A percentile compares a stretch with the other conserved stretches of the same genome.
Conservation (phyloP, 2,797 vertebrate species). For the Synaphobranchus kaupii region DNA sequence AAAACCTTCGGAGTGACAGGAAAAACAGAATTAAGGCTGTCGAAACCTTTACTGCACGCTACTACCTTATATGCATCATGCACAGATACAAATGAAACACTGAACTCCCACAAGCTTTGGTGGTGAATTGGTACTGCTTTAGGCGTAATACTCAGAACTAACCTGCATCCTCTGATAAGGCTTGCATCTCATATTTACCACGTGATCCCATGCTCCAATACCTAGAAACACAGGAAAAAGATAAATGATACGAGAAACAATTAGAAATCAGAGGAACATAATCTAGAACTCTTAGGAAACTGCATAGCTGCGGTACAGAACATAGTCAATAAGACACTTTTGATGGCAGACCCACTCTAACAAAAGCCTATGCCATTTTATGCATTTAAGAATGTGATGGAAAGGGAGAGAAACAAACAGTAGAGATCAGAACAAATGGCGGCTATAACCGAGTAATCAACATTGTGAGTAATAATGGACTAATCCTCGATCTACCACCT, state of each 20-base stretch:
- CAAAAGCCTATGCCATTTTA: background rate
- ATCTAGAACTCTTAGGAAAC: background rate
- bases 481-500: constrained; percentile 58
- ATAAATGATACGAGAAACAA: background rate
- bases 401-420: background rate
- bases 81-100: background rate
- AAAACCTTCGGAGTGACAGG: constrained; percentile 1
- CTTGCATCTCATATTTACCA: constrained; percentile 86
- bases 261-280: background rate
- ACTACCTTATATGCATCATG: background rate
- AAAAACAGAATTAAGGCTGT: constrained; percentile 16
- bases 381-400: background rate
- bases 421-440: background rate
- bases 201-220: constrained; percentile 92
- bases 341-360: background rate
- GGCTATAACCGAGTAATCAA: background rate
- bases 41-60: background rate
- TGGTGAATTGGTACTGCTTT: background rate
- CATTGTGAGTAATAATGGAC: constrained; percentile 44
- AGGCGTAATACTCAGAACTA: constrained; percentile 35
- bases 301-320: background rate
- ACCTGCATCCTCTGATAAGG: constrained; percentile 96
- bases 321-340: background rate
- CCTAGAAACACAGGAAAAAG: constrained; percentile 66
- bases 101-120: background rate